Conservation (phyloP, 2,113 vertebrate genomes). For the Lota lota region DNA sequence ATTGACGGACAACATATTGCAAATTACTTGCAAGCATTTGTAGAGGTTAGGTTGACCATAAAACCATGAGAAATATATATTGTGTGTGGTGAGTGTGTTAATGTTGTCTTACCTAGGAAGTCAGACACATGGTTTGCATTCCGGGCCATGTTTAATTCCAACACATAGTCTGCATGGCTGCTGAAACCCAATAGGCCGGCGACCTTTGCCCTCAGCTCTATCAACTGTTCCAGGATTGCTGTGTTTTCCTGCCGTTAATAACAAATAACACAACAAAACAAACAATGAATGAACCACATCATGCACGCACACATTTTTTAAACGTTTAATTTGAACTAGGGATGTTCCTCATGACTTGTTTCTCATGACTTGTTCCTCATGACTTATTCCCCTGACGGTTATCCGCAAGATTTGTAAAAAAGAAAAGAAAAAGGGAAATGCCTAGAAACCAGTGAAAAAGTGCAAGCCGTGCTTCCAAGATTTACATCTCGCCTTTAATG, state of each 20-base stretch:
- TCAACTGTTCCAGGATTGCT: slow-evolving; percentile 82
- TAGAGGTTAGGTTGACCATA: not conserved
- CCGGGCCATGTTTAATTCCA: slow-evolving; percentile 92
- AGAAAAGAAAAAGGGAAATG: no score
- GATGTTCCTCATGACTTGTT: no score
- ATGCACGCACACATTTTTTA: no score
- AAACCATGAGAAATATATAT: not conserved
- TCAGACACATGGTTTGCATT: slow-evolving; percentile 77
- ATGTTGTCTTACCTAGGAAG: slow-evolving; percentile 82
- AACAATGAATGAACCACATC: not conserved
- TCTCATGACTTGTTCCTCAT: no score
- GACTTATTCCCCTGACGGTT: no score
- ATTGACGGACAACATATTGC: not conserved
- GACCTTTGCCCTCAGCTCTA: slow-evolving; percentile 81
- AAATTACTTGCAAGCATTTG: not conserved
- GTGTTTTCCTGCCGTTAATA: slow-evolving; percentile 80
- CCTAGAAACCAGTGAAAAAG: no score
- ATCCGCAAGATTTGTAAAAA: no score
- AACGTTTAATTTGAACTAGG: no score
- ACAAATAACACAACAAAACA: not conserved
- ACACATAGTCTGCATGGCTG: slow-evolving; percentile 87
- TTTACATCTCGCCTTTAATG: no score
- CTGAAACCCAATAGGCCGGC: slow-evolving; percentile 85
- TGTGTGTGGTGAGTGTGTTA: slow-evolving; percentile 4
- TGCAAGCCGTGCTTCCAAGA: no score